These are phyloP conservation scores for Nomia melanderi DNA, from an alignment of 1,140 invertebrate species.

Conservation along the genomic window DNA sequence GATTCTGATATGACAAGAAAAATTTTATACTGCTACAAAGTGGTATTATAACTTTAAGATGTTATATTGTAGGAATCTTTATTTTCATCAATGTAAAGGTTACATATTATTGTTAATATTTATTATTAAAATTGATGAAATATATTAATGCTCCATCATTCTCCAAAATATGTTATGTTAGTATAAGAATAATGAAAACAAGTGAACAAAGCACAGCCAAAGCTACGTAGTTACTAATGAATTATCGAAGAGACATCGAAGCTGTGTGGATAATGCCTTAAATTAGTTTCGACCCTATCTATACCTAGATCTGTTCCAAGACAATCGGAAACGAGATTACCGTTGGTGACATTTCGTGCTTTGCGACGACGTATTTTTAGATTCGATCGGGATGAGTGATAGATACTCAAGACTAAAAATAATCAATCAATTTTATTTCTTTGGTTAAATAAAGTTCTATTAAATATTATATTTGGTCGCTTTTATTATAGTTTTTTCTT, in stretches of 20 bases:
- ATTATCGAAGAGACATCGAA: slow-evolving; percentile 33
- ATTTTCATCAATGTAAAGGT: too few relatives aligned
- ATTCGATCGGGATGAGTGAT: slow-evolving; percentile 27
- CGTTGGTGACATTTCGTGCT: slow-evolving; percentile 66
- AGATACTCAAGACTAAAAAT: slow-evolving; percentile 29
- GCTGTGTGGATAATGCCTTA: not conserved
- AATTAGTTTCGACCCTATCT: not conserved
- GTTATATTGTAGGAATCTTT: too few relatives aligned
- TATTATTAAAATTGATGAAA: too few relatives aligned
- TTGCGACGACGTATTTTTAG: slow-evolving; percentile 43
- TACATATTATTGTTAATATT: too few relatives aligned
- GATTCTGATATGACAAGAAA: too few relatives aligned
- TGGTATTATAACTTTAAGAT: too few relatives aligned
- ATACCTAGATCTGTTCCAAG: slow-evolving; percentile 3
- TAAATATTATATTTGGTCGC: not conserved
- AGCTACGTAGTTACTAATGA: slow-evolving; percentile 27
- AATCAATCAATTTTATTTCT: slow-evolving; percentile 39
- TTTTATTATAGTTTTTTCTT: too few relatives aligned
- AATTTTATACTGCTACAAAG: too few relatives aligned
- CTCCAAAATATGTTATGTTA: not conserved
- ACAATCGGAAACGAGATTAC: slow-evolving; percentile 23
- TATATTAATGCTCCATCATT: not conserved
- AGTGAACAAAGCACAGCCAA: not conserved
- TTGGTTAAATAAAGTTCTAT: not conserved
- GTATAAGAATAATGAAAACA: not conserved